Evolutionary conservation across 2,797 vertebrate genomes (phyloP), one percentile per base, ranked within the genome.

Genomic region (Malacoctenus gilli): DNA sequence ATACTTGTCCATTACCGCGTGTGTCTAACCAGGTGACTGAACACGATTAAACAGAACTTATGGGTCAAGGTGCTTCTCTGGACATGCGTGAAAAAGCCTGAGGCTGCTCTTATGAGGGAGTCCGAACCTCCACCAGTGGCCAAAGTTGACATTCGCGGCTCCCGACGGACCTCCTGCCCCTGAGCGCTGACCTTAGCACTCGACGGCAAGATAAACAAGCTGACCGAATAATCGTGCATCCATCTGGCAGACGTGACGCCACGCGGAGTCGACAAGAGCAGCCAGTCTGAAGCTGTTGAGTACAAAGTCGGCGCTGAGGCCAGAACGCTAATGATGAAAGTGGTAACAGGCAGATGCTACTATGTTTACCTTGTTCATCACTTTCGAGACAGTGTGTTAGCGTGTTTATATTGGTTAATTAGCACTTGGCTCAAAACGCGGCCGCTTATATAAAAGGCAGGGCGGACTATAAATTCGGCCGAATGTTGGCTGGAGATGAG

Each of bases 91-190:
- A 16, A 37, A 4, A 11, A 16, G 36, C 15, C 36, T 37, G 14
- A 15, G 15, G 36, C 14, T 14, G 5, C 3, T 18, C 9, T 18
- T n/a, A 4, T 44, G 12, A 62, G 2, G 35, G 13, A 54, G 57
- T 52, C 23, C 13, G 18, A 46, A 15, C 21, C 4, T 11, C 8
- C 39, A 13, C 13, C 14, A 2, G 5, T 3, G 34, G 7, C 40
- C 15, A 20, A 40, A 62, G 37, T 6, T 43, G 19, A 55, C 48
- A 19, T 34, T 51, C 1, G 22, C 22, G 18, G 28, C n/a, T 48
- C 43, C 42, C 16, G 42, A 16, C 6, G 19, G 9, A 38, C 40
- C 12, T 11, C 25, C 18, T 59, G 32, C 30, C 48, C 30, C 28
- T 38, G 2, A 58, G 54, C 48, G 18, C 20, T 42, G 15, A 44